Evolutionary conservation across 2,888 invertebrate species (phyloP).

Genomic region (Tenthredo distinguenda): DNA sequence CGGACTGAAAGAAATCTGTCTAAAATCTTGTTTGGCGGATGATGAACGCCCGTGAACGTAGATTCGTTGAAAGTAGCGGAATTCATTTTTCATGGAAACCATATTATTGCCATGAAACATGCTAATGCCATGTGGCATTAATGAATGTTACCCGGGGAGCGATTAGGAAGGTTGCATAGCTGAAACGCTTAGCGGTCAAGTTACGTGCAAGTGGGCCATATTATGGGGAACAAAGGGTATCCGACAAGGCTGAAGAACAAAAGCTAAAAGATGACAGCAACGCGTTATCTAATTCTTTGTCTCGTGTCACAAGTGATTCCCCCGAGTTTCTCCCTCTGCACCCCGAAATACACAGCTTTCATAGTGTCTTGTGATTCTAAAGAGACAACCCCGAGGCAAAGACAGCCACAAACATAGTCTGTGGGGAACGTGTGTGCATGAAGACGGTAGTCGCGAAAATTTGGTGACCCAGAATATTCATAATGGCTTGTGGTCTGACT

Average conservation of each 20-base stretch:
- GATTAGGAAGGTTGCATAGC: not conserved
- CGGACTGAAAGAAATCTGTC: too few species aligned
- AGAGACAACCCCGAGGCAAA: not conserved
- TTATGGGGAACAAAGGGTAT: not conserved
- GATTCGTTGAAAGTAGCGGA: too few species aligned
- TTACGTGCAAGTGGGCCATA: not conserved
- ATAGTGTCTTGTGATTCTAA: slow-evolving; percentile 16
- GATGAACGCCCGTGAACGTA: too few species aligned
- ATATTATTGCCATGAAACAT: too few species aligned
- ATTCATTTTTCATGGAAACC: too few species aligned
- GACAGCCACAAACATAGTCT: not conserved
- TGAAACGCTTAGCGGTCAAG: not conserved
- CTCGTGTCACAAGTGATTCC: slow-evolving; percentile 1
- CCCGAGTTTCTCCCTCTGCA: slow-evolving; percentile 1
- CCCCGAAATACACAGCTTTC: not conserved
- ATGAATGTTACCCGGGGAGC: not conserved
- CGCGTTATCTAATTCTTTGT: slow-evolving; percentile 35
- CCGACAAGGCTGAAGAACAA: not conserved
- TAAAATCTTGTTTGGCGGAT: too few species aligned
- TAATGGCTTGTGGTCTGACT: slow-evolving; percentile 13
- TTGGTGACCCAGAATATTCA: slow-evolving; percentile 24
- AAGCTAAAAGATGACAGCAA: not conserved
- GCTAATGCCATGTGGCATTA: not conserved
- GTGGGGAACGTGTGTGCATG: not conserved
- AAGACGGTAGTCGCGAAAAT: not conserved